Conservation (phyloP, 2,888 invertebrate genomes). For the Epiperipatus broadwayi region DNA sequence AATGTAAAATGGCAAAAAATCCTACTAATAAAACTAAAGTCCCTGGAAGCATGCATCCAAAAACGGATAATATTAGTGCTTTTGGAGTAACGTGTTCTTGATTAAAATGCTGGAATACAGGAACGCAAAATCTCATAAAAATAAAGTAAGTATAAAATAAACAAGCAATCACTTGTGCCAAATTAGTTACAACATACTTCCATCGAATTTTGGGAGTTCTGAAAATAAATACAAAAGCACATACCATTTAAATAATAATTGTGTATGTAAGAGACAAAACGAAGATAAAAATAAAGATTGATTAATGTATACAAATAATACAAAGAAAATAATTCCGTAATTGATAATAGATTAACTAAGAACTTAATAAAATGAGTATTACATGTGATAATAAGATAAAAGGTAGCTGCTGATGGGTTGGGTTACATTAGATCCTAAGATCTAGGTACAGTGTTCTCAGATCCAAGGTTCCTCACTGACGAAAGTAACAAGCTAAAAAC, state of each 20-base stretch:
- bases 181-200: slow-evolving; percentile 46
- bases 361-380: too few species aligned
- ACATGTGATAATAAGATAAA: too few species aligned
- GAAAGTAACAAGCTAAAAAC: too few species aligned
- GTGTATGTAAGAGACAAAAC: too few species aligned
- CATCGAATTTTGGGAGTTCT: slow-evolving; percentile 53
- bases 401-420: too few species aligned
- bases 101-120: slow-evolving; percentile 45
- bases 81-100: slow-evolving; percentile 26
- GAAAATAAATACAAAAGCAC: slow-evolving; percentile 17
- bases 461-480: too few species aligned
- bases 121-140: slow-evolving; percentile 52
- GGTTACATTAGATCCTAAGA: too few species aligned
- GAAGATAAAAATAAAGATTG: too few species aligned
- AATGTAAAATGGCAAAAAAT: slow-evolving; percentile 71
- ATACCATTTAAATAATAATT: slow-evolving; percentile 6
- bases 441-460: too few species aligned
- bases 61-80: slow-evolving; percentile 36
- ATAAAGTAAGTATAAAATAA: slow-evolving; percentile 62
- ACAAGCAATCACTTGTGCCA: slow-evolving; percentile 54
- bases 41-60: slow-evolving; percentile 53
- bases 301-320: too few species aligned
- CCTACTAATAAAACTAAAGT: slow-evolving; percentile 47
- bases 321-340: too few species aligned
- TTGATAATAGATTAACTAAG: too few species aligned